Evolutionary conservation across 2,797 vertebrate species (phyloP), one percentile per base, ranked within the genome.

Genomic region (Acipenser ruthenus): DNA sequence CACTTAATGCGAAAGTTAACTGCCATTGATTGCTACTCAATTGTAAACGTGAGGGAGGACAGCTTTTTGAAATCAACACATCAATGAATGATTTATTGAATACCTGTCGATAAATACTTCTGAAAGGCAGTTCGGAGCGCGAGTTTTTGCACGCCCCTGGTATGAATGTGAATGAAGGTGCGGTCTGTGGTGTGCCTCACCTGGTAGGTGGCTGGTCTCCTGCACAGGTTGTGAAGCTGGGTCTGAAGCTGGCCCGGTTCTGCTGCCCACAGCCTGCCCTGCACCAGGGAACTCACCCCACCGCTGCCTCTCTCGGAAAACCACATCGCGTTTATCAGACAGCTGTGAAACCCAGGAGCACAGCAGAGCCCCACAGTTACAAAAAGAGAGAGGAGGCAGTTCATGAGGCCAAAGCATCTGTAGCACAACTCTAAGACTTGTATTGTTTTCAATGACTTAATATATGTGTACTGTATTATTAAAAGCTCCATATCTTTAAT

Each of bases 321-420:
- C 78, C 75, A 91, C 77, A 0, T 88, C 73, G 52, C 93, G 87
- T 68, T 79, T 87, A 89, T 99, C 94, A 1, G 79, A 77, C 72
- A 95, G 91, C 97, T 99, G 80, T 67, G 49, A 7, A 48, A 11
- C 8, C 8, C 11, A 23, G 1, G 13, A 7, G 37, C 5, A 62
- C 13, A 64, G 7, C 15, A 0, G 49, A 49, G 58, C 53, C 63
- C 63, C 53, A 65, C 15, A 23, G 9, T 51, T 51, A 67, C 18
- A 4, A 50, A 62, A 58, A 6, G 12, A 37, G 37, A 37, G 37
- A 5, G 37, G 37, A 37, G 37, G 37, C 37, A 37, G 37, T 37
- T 3, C 4, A 18, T 10, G 6, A 52, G 8, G 10, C 8, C 7
- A 6, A 18, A 15, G 37, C 9, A 51, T 6, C 13, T 50, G 50